Evolutionary conservation across 1,140 invertebrate genomes (phyloP).

Genomic region (Nixonia krombeini): DNA sequence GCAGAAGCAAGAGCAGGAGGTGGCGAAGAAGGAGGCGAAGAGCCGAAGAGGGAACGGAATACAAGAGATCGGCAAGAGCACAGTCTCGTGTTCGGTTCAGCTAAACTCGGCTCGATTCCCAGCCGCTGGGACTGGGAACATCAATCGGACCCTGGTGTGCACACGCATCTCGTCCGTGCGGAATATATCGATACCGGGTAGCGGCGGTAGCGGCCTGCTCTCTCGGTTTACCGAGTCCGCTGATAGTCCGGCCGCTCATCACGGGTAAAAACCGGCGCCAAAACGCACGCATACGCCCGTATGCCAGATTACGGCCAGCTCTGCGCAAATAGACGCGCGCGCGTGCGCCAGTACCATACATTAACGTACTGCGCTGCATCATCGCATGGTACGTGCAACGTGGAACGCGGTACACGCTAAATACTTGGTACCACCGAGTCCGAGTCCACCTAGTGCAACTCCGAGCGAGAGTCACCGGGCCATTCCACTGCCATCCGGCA

Average conservation of each 20-base stretch:
- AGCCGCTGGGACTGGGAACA: too few species aligned
- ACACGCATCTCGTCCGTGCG: too few species aligned
- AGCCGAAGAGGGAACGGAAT: constrained; percentile 54
- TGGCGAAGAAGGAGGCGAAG: constrained; percentile 39
- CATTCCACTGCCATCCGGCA: neutral
- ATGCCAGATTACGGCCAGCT: constrained; percentile 19
- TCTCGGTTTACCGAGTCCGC: too few species aligned
- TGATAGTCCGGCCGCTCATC: too few species aligned
- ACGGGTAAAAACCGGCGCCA: constrained; percentile 15
- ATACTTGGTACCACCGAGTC: constrained; percentile 1
- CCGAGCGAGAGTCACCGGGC: too few species aligned
- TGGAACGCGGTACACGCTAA: too few species aligned
- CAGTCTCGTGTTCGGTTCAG: constrained; percentile 61
- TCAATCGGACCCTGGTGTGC: constrained; percentile 17
- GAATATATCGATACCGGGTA: too few species aligned
- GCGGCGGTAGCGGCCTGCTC: too few species aligned
- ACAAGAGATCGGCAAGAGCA: constrained; percentile 65
- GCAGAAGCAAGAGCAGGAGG: constrained; percentile 16
- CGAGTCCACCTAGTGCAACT: too few species aligned
- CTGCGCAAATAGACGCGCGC: constrained; percentile 13
- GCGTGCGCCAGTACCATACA: constrained; percentile 1
- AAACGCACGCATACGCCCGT: constrained; percentile 4
- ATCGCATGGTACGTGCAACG: constrained; percentile 18
- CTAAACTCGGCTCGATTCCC: constrained; percentile 46
- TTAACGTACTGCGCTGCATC: neutral